Percentiles rank a stretch among this genome's conserved stretches.
These are phyloP conservation scores for Bujurquina vittata DNA, from an alignment of 2,113 vertebrate species.

Conservation along the genomic window DNA sequence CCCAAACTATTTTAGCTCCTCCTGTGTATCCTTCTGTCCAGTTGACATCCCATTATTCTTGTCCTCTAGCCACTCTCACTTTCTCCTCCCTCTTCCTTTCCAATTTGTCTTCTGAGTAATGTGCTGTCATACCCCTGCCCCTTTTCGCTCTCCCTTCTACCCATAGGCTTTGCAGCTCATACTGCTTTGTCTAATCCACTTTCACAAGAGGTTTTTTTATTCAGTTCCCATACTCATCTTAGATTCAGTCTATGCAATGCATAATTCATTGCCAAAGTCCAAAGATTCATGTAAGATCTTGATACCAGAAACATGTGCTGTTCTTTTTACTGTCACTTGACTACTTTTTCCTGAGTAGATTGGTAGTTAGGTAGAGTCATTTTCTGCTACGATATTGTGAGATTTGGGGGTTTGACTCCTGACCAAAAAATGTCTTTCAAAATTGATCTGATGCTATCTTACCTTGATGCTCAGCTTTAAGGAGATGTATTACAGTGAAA, in stretches of 20 bases:
- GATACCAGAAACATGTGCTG: constrained; percentile 20
- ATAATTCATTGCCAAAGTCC: constrained; percentile 44
- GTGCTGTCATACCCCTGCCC: constrained; percentile 64
- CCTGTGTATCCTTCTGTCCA: constrained; percentile 46
- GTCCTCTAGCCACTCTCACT: constrained; percentile 60
- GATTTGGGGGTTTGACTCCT: constrained; percentile 23
- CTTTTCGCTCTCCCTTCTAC: constrained; percentile 37
- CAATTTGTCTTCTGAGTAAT: constrained; percentile 75
- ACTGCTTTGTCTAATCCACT: constrained; percentile 56
- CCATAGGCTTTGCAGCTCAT: constrained; percentile 55
- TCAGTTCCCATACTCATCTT: constrained; percentile 41
- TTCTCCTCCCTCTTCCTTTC: constrained; percentile 63
- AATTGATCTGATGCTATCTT: constrained; percentile 22
- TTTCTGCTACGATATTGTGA: not conserved
- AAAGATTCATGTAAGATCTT: constrained; percentile 31
- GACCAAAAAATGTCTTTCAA: constrained; percentile 31
- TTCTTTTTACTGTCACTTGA: constrained; percentile 8
- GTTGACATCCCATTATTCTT: constrained; percentile 73
- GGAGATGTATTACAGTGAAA: constrained; percentile 9
- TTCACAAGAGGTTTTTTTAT: constrained; percentile 39
- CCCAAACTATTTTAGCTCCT: constrained; percentile 46
- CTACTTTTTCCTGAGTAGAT: constrained; percentile 18
- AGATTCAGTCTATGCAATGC: constrained; percentile 24
- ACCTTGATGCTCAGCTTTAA: constrained; percentile 3
- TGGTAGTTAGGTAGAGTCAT: constrained; percentile 2